Percentiles rank a stretch among this genome's conserved stretches.
Conservation (phyloP, 2,888 invertebrate genomes). For the Rutpela maculata region DNA sequence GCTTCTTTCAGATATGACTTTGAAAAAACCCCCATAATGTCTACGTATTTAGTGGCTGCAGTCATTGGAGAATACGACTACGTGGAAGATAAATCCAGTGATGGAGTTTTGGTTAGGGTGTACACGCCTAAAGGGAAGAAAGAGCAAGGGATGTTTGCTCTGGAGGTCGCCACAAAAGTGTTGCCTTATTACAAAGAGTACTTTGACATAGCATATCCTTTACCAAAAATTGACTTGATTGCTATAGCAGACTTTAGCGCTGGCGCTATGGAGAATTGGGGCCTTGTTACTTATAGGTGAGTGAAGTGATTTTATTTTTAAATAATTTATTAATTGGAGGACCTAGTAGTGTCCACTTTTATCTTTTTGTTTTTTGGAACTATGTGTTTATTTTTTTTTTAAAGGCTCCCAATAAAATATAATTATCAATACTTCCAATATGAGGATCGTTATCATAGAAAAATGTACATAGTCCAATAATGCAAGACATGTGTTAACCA, state of each 20-base stretch:
- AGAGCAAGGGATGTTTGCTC: constrained; percentile 93
- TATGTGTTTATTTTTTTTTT: background rate
- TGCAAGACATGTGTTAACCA: too few species aligned
- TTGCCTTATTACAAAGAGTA: constrained; percentile 96
- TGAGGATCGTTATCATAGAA: too few species aligned
- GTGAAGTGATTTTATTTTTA: constrained; percentile 28
- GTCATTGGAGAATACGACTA: constrained; percentile 97
- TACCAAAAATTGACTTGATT: constrained; percentile 97
- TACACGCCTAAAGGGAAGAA: constrained; percentile 93
- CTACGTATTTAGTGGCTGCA: constrained; percentile 95
- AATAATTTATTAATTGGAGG: too few species aligned
- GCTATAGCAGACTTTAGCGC: constrained; percentile 97
- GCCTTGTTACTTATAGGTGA: constrained; percentile 87
- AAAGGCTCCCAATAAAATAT: too few species aligned
- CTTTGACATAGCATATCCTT: constrained; percentile 94
- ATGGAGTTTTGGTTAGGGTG: constrained; percentile 88
- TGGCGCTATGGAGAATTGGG: constrained; percentile 99
- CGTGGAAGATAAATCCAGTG: constrained; percentile 88
- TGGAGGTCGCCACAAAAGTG: constrained; percentile 94
- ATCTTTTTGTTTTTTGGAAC: background rate
- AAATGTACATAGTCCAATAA: too few species aligned
- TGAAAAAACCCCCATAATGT: constrained; percentile 93
- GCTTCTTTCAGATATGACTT: constrained; percentile 75
- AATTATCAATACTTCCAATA: too few species aligned
- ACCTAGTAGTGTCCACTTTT: too few species aligned